Conservation (phyloP, 53 echinoderm and acorn worm genomes). For the Crossaster papposus region DNA sequence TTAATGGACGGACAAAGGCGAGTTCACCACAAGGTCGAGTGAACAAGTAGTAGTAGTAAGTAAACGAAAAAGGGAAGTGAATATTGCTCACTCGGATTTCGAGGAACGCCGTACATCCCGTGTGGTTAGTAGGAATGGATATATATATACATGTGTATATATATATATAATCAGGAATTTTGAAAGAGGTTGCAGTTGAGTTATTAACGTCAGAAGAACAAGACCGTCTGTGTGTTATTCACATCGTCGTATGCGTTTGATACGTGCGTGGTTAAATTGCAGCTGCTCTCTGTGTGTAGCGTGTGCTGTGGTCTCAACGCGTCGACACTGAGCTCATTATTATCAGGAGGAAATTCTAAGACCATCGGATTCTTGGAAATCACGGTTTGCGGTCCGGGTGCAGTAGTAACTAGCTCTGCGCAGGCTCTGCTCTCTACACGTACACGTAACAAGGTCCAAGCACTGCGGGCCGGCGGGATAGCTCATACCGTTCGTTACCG, state of each 20-base stretch:
- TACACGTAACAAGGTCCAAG: neutral
- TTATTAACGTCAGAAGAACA: neutral
- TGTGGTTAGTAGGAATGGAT: neutral
- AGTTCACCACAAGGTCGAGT: conserved; percentile 24
- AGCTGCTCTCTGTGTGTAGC: neutral
- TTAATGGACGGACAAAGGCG: neutral
- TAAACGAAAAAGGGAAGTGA: conserved; percentile 34
- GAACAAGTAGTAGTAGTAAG: neutral
- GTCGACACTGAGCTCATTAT: conserved; percentile 25
- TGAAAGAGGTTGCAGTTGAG: neutral
- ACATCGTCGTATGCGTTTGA: neutral
- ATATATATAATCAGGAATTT: neutral
- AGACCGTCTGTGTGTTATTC: neutral
- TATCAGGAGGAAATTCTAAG: conserved; percentile 40
- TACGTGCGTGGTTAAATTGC: neutral
- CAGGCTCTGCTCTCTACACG: too few relatives aligned
- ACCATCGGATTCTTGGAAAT: conserved; percentile 46
- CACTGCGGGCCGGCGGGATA: neutral
- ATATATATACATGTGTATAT: too few relatives aligned
- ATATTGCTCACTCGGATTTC: conserved; percentile 29
- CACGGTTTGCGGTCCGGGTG: conserved; percentile 35
- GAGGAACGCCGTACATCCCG: conserved; percentile 12
- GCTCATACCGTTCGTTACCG: neutral
- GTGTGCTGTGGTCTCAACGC: neutral
- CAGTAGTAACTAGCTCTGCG: conserved; percentile 31